Base-by-base conservation (phyloP, 1,140 invertebrate species). In the Hyles euphorbiae region DNA sequence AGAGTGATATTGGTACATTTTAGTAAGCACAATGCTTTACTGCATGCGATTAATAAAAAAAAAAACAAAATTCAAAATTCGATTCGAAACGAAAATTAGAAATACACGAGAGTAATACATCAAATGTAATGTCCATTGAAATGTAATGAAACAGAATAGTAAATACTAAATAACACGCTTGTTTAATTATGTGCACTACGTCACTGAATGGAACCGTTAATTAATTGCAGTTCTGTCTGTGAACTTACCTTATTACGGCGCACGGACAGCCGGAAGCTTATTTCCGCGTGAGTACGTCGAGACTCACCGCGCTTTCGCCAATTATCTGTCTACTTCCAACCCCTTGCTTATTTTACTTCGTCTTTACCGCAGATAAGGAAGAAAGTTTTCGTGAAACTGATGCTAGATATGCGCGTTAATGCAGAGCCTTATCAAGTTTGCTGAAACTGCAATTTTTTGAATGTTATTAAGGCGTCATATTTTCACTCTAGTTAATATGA, bases 151-250 rank as follows among this genome's bases (percentile, higher is more conserved):
- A 22, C 22, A 22, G 22, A 22, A 22, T 22, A 22, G 22, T 22
- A 22, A 22, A 22, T 22, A 22, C 22, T 22, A 22, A 22, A 22
- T 22, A 22, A 22, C 22, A 22, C 22, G 22, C 22, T 22, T 22
- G 22, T 22, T 22, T 22, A 22, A 22, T 22, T 22, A n/a, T n/a
- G 22, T 22, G 22, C 22, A 22, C 22, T 22, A 22, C 22, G 22
- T 22, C 22, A 22, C 22, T 22, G 22, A 22, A 22, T 22, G 34
- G 50, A 34, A 7, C 32, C 33, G 56, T 57, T 62, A 70, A 75
- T 80, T 72, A 78, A 80, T 76, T 74, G 73, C 65, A 73, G 64
- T 65, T 57, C 63, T 58, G 54, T 54, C 66, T 56, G 22, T 22
- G 59, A 70, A 71, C 65, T 76, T 67, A 58, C 58, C 43, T 61